Base-by-base conservation (phyloP, 2,797 vertebrate species). In the Sciurus vulgaris region DNA sequence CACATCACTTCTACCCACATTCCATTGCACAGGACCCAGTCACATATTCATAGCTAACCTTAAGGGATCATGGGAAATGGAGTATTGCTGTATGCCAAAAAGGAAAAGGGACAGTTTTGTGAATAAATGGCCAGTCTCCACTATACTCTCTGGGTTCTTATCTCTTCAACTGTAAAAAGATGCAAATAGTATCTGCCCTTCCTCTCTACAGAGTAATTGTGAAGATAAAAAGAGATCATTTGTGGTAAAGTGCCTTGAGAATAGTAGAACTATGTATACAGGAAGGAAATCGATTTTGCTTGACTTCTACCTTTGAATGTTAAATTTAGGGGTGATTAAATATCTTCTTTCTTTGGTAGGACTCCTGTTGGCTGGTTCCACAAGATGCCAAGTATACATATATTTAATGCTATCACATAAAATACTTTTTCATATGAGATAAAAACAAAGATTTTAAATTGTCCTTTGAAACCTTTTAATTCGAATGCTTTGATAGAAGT, bases 381-480 rank as follows among this genome's bases (percentile, higher is more conserved):
- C 63, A 73, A 86, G 77, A 91, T 77, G 44, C n/a, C 44, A 95
- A 94, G 26, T 26, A 3, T 59, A 59, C 26, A 59, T 70, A 70
- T 93, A 86, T 85, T 92, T 95, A 92, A 90, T 78, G 67, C 61
- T 41, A 79, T 96, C 91, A 92, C 87, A 26, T 63, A 89, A 73
- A 7, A 22, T 79, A 67, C 82, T 76, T 93, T 95, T 91, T 85
- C 26, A 81, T 63, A 49, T 78, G 51, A 76, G 9, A 35, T 72
- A 12, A 95, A 94, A 94, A 85, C 76, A 76, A 28, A 86, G 38
- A 83, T 93, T 95, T n/a, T 96, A 94, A 94, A 79, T 78, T n/a
- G 35, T 73, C 51, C 4, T 96, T 89, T 95, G 63, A 69, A 49
- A 72, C 94, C 94, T 94, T 33, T 47, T 85, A 82, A 88, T 86